Evolutionary conservation across 1,140 invertebrate genomes (phyloP), one percentile per base, ranked within the genome.

Genomic region (Lamellibrachia luymesi): DNA sequence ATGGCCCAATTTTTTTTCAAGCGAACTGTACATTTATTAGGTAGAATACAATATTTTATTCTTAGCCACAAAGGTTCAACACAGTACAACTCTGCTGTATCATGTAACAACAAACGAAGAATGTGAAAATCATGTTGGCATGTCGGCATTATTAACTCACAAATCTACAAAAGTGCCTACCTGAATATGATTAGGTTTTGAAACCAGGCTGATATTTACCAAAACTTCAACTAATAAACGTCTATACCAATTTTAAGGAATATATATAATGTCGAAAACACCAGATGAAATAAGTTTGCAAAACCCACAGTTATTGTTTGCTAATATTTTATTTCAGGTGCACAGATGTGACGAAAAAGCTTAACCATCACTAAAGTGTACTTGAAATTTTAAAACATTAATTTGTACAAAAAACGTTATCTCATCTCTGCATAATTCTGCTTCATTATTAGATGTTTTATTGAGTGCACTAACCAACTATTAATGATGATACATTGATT

Each of bases 121-220:
- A 22, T 80, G 64, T 80, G 64, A 80, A 80, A 80, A 80, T 80
- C 64, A 80, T 80, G 64, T 80, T 80, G 64, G 64, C 64, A 80
- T 80, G 64, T 22, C 25, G 25, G 4, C 64, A 80, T 17, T 80
- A 80, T 56, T 80, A 80, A 80, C 17, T 80, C 17, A 10, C 25
- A 22, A 80, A 80, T 80, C 64, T 80, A 80, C 17, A 80, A 10
- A 10, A 80, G 64, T 80, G 64, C 25, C 0, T 80, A 80, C 4
- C 64, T 80, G 5, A 80, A 80, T 80, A 80, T 17, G 25, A 17
- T 4, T 10, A 80, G 13, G 64, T 6, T 80, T 80, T 6, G 52
- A 56, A 80, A 80, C 17, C 17, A 80, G 2, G 25, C 25, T 80
- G 64, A 56, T 56, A 56, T 56, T 56, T 80, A 80, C 6, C 0